These are phyloP conservation scores for Drosophila repletoides DNA, from an alignment of 1,140 invertebrate genomes.

Conservation along the genomic window DNA sequence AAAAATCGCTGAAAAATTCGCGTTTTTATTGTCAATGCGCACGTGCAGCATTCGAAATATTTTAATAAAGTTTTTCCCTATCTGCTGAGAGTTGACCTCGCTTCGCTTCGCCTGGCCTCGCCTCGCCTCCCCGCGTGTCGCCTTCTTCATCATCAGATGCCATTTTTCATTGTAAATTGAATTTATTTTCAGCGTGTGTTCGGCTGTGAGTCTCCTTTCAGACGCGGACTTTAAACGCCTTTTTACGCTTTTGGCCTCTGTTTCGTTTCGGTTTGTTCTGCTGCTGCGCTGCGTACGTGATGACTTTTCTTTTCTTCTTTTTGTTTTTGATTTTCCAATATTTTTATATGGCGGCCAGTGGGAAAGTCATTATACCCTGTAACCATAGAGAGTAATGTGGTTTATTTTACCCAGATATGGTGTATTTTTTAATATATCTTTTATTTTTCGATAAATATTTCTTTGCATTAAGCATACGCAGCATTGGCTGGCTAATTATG, in stretches of 20 bases:
- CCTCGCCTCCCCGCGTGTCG: too few species aligned
- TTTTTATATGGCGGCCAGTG: conserved; percentile 8
- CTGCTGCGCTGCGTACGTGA: conserved; percentile 55
- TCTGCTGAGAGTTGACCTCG: too few species aligned
- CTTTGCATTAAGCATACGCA: conserved; percentile 18
- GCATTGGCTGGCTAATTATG: conserved; percentile 11
- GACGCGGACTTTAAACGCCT: background rate
- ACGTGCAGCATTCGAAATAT: conserved; percentile 78
- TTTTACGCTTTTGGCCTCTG: background rate
- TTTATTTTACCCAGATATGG: too few species aligned
- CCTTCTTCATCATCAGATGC: conserved; percentile 75
- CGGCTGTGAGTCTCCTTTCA: background rate
- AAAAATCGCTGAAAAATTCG: conserved; percentile 64
- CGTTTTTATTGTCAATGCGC: conserved; percentile 36
- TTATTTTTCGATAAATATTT: background rate
- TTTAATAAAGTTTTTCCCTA: conserved; percentile 71
- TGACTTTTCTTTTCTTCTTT: conserved; percentile 56
- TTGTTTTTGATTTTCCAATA: conserved; percentile 63
- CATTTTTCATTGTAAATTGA: conserved; percentile 77
- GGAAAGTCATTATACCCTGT: conserved; percentile 1
- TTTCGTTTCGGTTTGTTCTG: too few species aligned
- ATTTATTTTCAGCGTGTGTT: conserved; percentile 56
- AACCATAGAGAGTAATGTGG: too few species aligned
- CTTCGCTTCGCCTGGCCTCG: too few species aligned
- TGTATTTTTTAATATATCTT: background rate